phyloP scores from a whole-genome alignment of 2,888 invertebrate species.

The Zeuzera pyrina region DNA sequence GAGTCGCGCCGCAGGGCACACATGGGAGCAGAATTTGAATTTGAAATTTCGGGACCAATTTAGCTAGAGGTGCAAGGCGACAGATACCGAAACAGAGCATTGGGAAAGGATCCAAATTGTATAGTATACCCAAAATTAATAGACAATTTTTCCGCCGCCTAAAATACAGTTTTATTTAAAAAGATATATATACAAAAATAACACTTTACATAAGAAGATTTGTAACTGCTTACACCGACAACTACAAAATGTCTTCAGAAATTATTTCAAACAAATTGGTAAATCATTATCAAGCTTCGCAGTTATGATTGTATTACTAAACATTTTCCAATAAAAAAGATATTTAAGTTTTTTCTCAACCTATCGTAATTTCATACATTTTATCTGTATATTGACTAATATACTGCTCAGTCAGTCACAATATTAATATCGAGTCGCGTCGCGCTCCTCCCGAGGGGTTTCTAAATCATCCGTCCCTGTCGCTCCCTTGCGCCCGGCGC shows the following conservation, averaged over 20 bases:
- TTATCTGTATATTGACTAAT: constrained; percentile 13
- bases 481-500: constrained; percentile 65
- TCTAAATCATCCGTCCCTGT: constrained; percentile 73
- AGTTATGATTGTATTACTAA: too few species aligned
- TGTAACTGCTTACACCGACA: too few species aligned
- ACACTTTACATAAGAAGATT: too few species aligned
- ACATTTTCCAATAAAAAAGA: too few species aligned
- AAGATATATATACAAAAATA: too few species aligned
- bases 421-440: constrained; percentile 72
- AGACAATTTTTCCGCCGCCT: constrained; percentile 26
- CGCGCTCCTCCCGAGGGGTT: constrained; percentile 69
- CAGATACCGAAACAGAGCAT: constrained; percentile 47
- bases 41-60: constrained; percentile 68
- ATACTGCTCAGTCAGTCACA: constrained; percentile 55
- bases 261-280: too few species aligned
- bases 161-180: too few species aligned
- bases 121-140: constrained; percentile 24
- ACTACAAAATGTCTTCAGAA: too few species aligned
- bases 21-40: constrained; percentile 64
- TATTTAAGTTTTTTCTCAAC: too few species aligned
- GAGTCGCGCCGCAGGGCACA: constrained; percentile 48
- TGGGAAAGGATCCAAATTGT: constrained; percentile 44
- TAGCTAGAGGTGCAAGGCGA: constrained; percentile 64
- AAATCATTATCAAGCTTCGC: too few species aligned
- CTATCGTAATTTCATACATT: too few species aligned